These are phyloP conservation scores for Trichonephila clavipes DNA, from an alignment of 1,140 invertebrate species.

Conservation along the genomic window DNA sequence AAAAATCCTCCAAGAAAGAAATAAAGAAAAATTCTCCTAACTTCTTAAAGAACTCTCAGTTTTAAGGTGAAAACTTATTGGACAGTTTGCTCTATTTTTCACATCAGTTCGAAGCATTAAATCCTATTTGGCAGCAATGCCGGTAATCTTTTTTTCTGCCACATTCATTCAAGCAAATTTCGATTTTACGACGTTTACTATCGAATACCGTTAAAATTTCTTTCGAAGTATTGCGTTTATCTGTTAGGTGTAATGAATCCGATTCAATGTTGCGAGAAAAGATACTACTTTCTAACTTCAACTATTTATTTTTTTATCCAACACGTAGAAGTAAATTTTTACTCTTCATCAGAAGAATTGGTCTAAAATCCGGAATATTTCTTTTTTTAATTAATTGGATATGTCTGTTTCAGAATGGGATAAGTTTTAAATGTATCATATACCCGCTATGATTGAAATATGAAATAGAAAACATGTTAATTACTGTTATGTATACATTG, in stretches of 20 bases:
- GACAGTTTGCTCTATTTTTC: slow-evolving; percentile 17
- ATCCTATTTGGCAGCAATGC: slow-evolving; percentile 11
- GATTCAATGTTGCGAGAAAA: neutral
- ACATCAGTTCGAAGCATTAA: slow-evolving; percentile 28
- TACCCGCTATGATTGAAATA: no score
- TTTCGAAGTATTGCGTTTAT: slow-evolving; percentile 26
- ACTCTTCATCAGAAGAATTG: neutral
- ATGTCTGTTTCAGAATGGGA: no score
- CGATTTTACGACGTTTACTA: slow-evolving; percentile 13
- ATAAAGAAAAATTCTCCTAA: neutral
- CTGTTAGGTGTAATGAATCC: slow-evolving; percentile 44
- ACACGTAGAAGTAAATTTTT: neutral
- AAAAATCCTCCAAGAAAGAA: neutral
- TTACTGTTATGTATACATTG: no score
- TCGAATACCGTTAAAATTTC: slow-evolving; percentile 27
- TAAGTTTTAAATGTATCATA: no score
- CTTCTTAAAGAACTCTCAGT: neutral
- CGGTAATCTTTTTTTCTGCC: slow-evolving; percentile 37
- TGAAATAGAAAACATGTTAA: no score
- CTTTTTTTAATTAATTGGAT: neutral
- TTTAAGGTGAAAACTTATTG: neutral
- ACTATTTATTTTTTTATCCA: neutral
- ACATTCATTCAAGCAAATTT: slow-evolving; percentile 10
- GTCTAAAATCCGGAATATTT: neutral
- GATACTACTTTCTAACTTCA: no score